Evolutionary conservation across 2,797 vertebrate genomes (phyloP), one percentile per base, ranked within the genome.

Genomic region (Sebastes trivittatus): DNA sequence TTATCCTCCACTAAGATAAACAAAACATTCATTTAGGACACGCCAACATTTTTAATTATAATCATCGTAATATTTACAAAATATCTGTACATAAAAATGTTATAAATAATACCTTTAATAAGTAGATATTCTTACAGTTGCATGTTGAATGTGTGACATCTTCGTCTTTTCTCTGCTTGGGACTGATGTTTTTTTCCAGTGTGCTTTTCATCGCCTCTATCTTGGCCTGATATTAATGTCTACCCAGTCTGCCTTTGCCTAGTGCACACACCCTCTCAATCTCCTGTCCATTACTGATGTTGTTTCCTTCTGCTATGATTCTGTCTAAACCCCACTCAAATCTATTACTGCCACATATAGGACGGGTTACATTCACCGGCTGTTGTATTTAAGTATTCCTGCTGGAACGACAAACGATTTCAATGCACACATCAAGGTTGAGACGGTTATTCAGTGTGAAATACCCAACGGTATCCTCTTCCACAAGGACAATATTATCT

Each of bases 391-490:
- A 80, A 76, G 42, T 58, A 78, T 76, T 79, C 77, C 66, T 60
- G 66, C 23, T 29, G 65, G 71, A 74, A 46, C 32, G 0, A 77
- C 61, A 78, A 79, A 80, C 65, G 32, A 67, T 75, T 83, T 81
- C 65, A 79, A 66, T 58, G 70, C 72, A 71, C 73, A 77, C 62
- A 80, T 71, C 56, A 81, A 74, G 80, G 30, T 66, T n/a, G 20
- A 71, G 79, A 83, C 13, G 56, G 18, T 77, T 76, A 56, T 84
- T 87, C 69, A 63, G 32, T 68, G 77, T 83, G 77, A 84, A 88
- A 77, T 81, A 84, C 78, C 66, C 69, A 55, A 29, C 13, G 25
- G 77, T 78, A 67, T 73, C 55, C 11, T 81, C 52, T 64, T 75
- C 69, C 69, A 77, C 25, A 58, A 72, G 60, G 71, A 78, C 46